Evolutionary conservation across 1,140 invertebrate species (phyloP).

Genomic region (Lysiphlebus fabarum): DNA sequence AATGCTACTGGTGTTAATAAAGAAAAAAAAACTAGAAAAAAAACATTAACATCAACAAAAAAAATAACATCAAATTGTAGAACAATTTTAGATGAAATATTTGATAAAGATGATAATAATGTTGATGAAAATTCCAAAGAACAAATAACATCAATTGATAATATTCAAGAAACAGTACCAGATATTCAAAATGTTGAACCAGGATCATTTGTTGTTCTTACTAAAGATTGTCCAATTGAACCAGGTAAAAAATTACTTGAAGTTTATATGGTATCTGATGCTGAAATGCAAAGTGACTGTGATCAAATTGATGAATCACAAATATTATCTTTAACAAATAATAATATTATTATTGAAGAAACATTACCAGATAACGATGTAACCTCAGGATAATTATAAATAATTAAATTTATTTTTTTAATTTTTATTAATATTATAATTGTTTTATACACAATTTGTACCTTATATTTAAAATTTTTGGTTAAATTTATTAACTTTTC

Average conservation of each 20-base stretch:
- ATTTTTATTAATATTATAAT: no score
- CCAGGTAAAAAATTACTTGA: slow-evolving; percentile 48
- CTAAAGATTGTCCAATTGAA: slow-evolving; percentile 42
- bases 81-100: slow-evolving; percentile 34
- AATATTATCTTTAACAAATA: no score
- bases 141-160: neutral
- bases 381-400: no score
- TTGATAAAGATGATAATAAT: slow-evolving; percentile 4
- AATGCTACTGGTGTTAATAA: slow-evolving; percentile 41
- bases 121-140: slow-evolving; percentile 3
- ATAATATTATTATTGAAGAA: no score
- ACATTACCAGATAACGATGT: no score
- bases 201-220: slow-evolving; percentile 49
- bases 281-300: slow-evolving; percentile 20
- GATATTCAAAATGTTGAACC: slow-evolving; percentile 37
- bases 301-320: slow-evolving; percentile 19
- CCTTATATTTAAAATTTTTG: no score
- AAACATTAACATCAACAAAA: slow-evolving; percentile 40
- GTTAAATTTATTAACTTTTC: no score
- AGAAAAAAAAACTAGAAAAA: slow-evolving; percentile 45
- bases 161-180: slow-evolving; percentile 8
- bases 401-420: no score
- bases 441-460: no score
- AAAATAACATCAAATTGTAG: slow-evolving; percentile 39
- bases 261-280: slow-evolving; percentile 49